A percentile compares a stretch with the other conserved stretches of the same genome.
Conservation (phyloP, 2,888 invertebrate genomes). For the Didymodactylos carnosus region DNA sequence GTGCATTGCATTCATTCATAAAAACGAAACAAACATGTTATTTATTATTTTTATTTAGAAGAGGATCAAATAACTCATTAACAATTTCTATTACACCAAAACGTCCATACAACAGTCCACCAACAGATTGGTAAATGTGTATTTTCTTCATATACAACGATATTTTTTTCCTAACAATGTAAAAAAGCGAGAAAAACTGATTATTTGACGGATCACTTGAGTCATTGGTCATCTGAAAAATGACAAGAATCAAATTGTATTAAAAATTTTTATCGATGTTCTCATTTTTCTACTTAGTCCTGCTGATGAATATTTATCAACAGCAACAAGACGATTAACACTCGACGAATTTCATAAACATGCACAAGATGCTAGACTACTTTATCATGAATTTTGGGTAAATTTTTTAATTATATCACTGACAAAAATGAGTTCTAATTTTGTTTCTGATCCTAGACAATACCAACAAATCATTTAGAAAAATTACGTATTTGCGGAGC, state of each 20-base stretch:
- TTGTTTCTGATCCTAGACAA: conserved; percentile 40
- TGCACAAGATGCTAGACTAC: conserved; percentile 36
- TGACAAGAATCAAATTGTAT: neutral
- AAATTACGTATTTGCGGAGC: conserved; percentile 62
- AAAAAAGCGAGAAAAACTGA: neutral
- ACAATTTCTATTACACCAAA: conserved; percentile 55
- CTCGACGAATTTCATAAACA: conserved; percentile 39
- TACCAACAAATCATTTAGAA: conserved; percentile 73
- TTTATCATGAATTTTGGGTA: conserved; percentile 72
- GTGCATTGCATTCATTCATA: neutral
- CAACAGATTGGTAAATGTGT: conserved; percentile 38
- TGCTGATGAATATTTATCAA: conserved; percentile 40
- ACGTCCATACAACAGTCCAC: conserved; percentile 38
- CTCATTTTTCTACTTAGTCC: conserved; percentile 32
- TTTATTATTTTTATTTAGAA: conserved; percentile 34
- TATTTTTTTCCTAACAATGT: neutral
- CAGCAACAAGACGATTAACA: conserved; percentile 41
- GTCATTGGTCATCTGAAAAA: neutral
- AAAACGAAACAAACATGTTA: neutral
- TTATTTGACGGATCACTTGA: neutral
- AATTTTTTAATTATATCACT: conserved; percentile 9
- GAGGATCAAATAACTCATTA: conserved; percentile 72
- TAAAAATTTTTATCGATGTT: neutral
- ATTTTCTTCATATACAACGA: conserved; percentile 1
- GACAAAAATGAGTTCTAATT: neutral